Evolutionary conservation across 2,113 vertebrate species (phyloP), one percentile per base, ranked within the genome.

Genomic region (Thomomys bottae): DNA sequence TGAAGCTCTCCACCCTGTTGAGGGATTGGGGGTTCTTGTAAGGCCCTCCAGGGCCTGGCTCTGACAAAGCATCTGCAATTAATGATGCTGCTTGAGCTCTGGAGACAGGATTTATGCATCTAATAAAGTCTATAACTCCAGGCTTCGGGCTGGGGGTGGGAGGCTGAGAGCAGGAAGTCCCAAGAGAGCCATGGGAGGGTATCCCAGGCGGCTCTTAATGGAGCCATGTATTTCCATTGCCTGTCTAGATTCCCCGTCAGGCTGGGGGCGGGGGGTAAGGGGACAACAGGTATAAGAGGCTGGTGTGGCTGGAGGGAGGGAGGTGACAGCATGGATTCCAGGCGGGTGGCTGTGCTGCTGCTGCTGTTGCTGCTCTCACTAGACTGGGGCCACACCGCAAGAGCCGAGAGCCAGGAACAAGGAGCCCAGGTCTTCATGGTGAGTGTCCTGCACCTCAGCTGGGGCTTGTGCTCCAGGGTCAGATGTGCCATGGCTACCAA

Each of bases 21-120:
- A 96, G 77, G 75, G 82, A 96, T 92, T 91, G 71, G 88, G 92
- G 94, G 83, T 94, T 93, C 93, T 88, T 91, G 8, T 34, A 91
- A 90, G 88, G 59, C 38, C 80, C 94, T 26, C 88, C 45, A 83
- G 93, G 95, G 93, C 88, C 82, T 88, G 84, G 61, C 93, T 94
- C 79, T 97, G 95, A 96, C 95, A 96, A 83, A 94, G 71, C 57
- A 0, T 81, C 87, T 92, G 87, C 93, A 96, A 95, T 94, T 96
- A 94, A 96, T 96, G 95, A 84, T 77, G 82, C 45, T 87, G 85
- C 82, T 54, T 82, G 82, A 91, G 89, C 95, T 94, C 95, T 61
- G 76, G 91, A 95, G 95, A 94, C 87, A 96, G 93, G 95, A 97
- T 96, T 97, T 96, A 97, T 96, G 95, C 84, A 89, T 96, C 92